These are phyloP conservation scores for Archilochus colubris DNA, from an alignment of 2,113 vertebrate species.

Conservation along the genomic window DNA sequence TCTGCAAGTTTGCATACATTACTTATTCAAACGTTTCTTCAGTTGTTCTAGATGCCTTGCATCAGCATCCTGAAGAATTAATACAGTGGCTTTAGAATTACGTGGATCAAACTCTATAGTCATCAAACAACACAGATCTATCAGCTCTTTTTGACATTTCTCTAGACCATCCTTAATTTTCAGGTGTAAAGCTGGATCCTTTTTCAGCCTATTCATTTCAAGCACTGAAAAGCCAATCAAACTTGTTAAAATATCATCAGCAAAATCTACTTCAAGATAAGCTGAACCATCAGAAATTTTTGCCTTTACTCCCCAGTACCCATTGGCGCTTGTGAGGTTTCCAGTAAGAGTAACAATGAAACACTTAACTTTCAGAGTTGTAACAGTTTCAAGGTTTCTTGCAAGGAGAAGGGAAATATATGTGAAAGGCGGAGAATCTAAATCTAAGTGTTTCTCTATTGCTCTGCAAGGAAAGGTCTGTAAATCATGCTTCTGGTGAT, in stretches of 20 bases:
- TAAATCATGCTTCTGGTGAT: background rate
- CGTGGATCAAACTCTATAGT: constrained; percentile 79
- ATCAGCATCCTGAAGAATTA: constrained; percentile 76
- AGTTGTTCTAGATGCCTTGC: constrained; percentile 76
- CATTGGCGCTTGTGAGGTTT: constrained; percentile 83
- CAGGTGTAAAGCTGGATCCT: constrained; percentile 75
- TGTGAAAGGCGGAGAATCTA: constrained; percentile 44
- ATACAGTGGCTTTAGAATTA: constrained; percentile 77
- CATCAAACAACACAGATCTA: constrained; percentile 94
- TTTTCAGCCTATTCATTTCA: constrained; percentile 71
- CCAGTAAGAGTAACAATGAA: constrained; percentile 96
- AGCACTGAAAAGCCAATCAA: constrained; percentile 91
- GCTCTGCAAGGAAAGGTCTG: background rate
- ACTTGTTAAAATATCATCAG: constrained; percentile 83
- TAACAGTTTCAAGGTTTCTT: constrained; percentile 25
- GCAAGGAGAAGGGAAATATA: constrained; percentile 50
- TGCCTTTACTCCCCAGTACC: constrained; percentile 83
- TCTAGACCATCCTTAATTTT: constrained; percentile 84
- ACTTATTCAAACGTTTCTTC: constrained; percentile 78
- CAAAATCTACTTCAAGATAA: constrained; percentile 90
- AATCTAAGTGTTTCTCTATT: background rate
- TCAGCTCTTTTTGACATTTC: constrained; percentile 81
- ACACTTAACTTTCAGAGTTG: constrained; percentile 79
- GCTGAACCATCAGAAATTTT: constrained; percentile 92
- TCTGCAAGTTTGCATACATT: background rate